Base-by-base conservation (phyloP, 64 coral and sea anemone species). In the Montipora sp. region DNA sequence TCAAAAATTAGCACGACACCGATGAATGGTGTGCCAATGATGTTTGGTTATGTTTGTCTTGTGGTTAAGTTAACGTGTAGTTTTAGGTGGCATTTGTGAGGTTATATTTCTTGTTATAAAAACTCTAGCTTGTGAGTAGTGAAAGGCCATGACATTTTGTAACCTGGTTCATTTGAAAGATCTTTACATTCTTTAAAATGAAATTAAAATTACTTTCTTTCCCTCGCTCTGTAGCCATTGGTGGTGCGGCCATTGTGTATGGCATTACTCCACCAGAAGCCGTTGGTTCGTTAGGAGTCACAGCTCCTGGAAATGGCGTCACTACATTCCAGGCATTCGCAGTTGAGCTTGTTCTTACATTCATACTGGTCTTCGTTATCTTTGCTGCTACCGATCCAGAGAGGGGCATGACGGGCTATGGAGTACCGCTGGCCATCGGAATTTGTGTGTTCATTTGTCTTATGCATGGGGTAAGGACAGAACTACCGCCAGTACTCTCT, bases 381-480 rank as follows among this genome's bases (percentile, higher is more conserved):
- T 91, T 91, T 22, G 89, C 93, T 15, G 89, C 72, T 4, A 95
- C 81, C 0, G 93, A 95, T 80, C 46, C 93, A 4, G 36, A 16
- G n/a, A 89, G 93, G 21, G 75, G 51, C 7, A 81, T 90, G 71
- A 87, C 57, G 21, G 93, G 93, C 0, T 95, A 95, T 53, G 93
- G 89, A 75, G 81, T 91, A 91, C 93, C 93, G 75, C 89, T 95
- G 81, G 75, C 89, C 63, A 95, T 87, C 18, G 93, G 93, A 71
- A 83, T 87, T 91, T 91, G 89, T 82, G 89, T 95, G 58, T 95
- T 95, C 53, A 83, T 95, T 23, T 95, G 93, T 45, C 93, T 90
- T 20, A 95, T 95, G 89, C 80, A 90, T 49, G 93, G 80, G 77
- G 93, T 95, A 84, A 47, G 75, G 3, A 12, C 19, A 36, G 36